These are phyloP conservation scores for Urophycis tenuis DNA, from an alignment of 2,797 vertebrate genomes.

Conservation along the genomic window DNA sequence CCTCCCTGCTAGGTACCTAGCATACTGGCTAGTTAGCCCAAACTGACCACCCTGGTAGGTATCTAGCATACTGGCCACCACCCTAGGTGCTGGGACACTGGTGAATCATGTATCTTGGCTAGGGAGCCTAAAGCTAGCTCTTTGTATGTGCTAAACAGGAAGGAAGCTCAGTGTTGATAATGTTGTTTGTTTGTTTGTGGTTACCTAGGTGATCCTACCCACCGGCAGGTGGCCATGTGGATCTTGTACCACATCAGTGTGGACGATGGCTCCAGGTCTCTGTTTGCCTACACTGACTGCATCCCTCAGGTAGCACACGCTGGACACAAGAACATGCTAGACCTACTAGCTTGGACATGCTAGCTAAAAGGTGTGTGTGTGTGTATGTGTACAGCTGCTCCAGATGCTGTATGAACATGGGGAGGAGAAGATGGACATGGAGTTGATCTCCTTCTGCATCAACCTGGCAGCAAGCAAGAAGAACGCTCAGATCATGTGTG, in stretches of 20 bases:
- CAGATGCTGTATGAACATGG: slow-evolving; percentile 88
- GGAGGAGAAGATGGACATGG: slow-evolving; percentile 82
- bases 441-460: slow-evolving; percentile 93
- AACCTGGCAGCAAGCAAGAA: slow-evolving; percentile 94
- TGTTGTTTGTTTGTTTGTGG: slow-evolving; percentile 22
- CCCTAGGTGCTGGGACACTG: too few species aligned
- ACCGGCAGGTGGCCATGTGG: slow-evolving; percentile 84
- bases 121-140: too few species aligned
- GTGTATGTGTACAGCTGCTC: slow-evolving; percentile 74
- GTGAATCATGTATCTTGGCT: too few species aligned
- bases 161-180: not conserved
- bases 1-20: not conserved
- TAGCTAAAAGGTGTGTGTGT: not conserved
- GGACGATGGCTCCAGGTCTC: slow-evolving; percentile 88
- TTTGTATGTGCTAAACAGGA: not conserved
- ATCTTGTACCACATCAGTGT: slow-evolving; percentile 94
- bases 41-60: not conserved
- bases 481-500: slow-evolving; percentile 90
- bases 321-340: not conserved
- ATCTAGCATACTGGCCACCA: not conserved
- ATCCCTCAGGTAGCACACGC: slow-evolving; percentile 79
- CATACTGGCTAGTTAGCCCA: not conserved
- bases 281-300: slow-evolving; percentile 93
- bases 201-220: slow-evolving; percentile 79
- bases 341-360: not conserved